Base-by-base conservation (phyloP, 2,113 vertebrate species). In the Pampusana beccarii region DNA sequence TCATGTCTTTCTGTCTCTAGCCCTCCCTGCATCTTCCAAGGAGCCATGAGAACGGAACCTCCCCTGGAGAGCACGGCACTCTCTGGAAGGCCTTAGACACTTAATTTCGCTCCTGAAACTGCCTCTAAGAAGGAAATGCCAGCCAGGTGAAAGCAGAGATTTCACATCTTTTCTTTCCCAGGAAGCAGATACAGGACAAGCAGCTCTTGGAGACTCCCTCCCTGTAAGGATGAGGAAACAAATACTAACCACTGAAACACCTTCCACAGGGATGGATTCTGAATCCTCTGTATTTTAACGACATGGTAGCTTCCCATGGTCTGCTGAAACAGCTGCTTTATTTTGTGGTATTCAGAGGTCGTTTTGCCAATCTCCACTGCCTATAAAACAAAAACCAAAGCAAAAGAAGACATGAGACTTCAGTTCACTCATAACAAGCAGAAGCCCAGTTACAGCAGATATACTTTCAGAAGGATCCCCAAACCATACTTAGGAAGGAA, bases 201-300 rank as follows among this genome's bases (percentile, higher is more conserved):
- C 48, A 75, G 48, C 17, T 72, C 67, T 56, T 40, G 53, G 42
- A 86, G 36, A 48, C 13, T 70, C 33, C 34, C 14, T 66, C 16
- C 56, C n/a, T 10, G 1, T 40, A 74, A 84, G 5, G 33, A 51
- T 10, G 38, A 65, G 75, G 54, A 85, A 57, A 48, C 11, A 70
- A 90, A 78, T 88, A 97, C 98, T n/a, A 95, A 99, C 99, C 99
- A 99, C 48, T 99, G 97, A 94, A 98, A 99, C 71, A 98, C 66
- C 58, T 95, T 96, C 98, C 98, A 98, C 73, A 99, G 98, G 33
- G 97, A 97, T 1, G 95, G 96, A 75, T 99, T 99, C 96, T 98
- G 98, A 94, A 99, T 98, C 96, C 98, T 98, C 74, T 92, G 78
- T 88, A 99, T 98, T 80, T 83, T 98, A 75, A 91, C 79, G 57